Percentiles rank a stretch among this genome's conserved stretches.
Conservation (phyloP, 2,797 vertebrate genomes). For the Nothura maculosa region DNA sequence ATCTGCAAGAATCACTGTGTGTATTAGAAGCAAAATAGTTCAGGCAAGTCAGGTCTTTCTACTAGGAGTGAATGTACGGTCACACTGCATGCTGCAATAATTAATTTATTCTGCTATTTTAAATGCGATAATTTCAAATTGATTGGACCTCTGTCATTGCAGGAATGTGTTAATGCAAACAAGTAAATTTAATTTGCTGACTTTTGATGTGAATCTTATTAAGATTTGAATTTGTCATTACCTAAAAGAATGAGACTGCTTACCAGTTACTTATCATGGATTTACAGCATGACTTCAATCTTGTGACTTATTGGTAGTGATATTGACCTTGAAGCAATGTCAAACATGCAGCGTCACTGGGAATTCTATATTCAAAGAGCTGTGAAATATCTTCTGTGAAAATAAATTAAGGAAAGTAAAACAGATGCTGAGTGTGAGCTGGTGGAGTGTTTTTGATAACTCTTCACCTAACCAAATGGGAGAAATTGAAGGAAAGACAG, state of each 20-base stretch:
- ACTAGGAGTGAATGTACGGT: not conserved
- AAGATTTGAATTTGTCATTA: not conserved
- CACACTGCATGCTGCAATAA: not conserved
- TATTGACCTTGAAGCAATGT: slow-evolving; percentile 48
- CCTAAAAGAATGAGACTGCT: not conserved
- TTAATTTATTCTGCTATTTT: not conserved
- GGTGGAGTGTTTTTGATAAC: not conserved
- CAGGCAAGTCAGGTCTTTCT: not conserved
- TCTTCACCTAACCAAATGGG: not conserved
- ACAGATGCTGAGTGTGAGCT: not conserved
- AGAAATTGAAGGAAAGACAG: not conserved
- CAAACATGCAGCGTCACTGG: not conserved
- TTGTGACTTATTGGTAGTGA: slow-evolving; percentile 10
- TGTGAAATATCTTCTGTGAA: not conserved
- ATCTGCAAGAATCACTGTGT: not conserved
- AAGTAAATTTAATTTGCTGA: not conserved
- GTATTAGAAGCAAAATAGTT: not conserved
- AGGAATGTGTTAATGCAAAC: not conserved
- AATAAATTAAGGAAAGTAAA: not conserved
- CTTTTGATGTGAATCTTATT: not conserved
- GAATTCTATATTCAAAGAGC: not conserved
- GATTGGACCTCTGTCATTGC: not conserved
- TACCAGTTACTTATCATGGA: not conserved
- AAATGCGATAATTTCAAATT: slow-evolving; percentile 13
- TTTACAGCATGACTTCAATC: slow-evolving; percentile 1